Percentiles rank a stretch among this genome's conserved stretches.
phyloP scores from a whole-genome alignment of 1,140 invertebrate genomes.

The Halotydeus destructor region DNA sequence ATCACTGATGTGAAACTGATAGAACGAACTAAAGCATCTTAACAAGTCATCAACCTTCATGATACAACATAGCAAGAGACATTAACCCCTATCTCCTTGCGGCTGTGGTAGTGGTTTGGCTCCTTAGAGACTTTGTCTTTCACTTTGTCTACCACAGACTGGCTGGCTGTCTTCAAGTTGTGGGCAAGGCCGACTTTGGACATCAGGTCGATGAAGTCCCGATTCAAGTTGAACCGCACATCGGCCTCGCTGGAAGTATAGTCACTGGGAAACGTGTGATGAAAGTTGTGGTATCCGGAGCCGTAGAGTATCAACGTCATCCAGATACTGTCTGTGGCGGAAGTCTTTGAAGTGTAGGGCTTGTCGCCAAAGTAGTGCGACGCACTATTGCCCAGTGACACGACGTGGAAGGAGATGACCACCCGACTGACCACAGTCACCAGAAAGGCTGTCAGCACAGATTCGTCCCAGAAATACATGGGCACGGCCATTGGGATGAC shows the following conservation, averaged over 20 bases:
- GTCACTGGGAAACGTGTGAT: constrained; percentile 85
- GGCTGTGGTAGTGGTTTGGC: too few species aligned
- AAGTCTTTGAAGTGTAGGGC: constrained; percentile 61
- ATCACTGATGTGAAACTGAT: too few species aligned
- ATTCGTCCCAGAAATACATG: constrained; percentile 61
- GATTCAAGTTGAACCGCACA: constrained; percentile 30
- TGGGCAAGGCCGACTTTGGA: constrained; percentile 28
- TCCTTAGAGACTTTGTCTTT: too few species aligned
- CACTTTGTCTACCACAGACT: neutral
- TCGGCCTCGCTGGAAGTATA: constrained; percentile 29
- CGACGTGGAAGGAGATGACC: constrained; percentile 44
- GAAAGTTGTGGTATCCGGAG: constrained; percentile 85
- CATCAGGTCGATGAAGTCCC: constrained; percentile 31
- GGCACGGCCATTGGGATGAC: constrained; percentile 61
- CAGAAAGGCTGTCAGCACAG: constrained; percentile 24
- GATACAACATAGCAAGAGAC: too few species aligned
- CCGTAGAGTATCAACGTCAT: constrained; percentile 49
- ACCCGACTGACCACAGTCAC: constrained; percentile 1
- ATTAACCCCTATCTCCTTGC: too few species aligned
- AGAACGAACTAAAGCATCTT: too few species aligned
- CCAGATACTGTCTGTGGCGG: constrained; percentile 44
- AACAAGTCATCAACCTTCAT: too few species aligned
- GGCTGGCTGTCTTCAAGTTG: constrained; percentile 23
- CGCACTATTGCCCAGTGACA: constrained; percentile 52
- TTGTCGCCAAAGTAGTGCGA: constrained; percentile 72